Base-by-base conservation (phyloP, 2,113 vertebrate species). In the Cercopithecus mona region DNA sequence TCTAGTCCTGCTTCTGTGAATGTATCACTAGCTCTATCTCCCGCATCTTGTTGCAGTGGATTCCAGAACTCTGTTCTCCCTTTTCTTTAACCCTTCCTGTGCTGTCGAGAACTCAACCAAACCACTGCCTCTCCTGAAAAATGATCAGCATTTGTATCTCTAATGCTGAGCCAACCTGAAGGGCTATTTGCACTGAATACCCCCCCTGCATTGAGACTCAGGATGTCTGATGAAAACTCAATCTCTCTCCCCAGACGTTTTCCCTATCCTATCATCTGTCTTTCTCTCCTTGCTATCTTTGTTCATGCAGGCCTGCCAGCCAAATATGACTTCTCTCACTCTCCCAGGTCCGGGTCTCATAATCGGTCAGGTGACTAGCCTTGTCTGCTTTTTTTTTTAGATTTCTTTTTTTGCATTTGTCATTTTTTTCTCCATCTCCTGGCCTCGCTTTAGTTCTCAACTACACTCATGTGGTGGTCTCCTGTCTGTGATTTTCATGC, bases 121-220 rank as follows among this genome's bases (percentile, higher is more conserved):
- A 8, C 5, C 14, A 10, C 30, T 10, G 5, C 13, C 35, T 8
- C 3, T 72, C 1, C 0, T 0, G 3, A 0, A 84, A 18, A 9
- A 8, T 7, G 13, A 32, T 3, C 20, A n/a, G 32, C 6, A 43
- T 25, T 72, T 32, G 27, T 6, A 25, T 6, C 7, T 9, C 27
- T 23, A 43, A 14, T 4, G 14, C 40, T 23, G 11, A 75, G 25
- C n/a, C 23, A 12, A 13, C 27, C n/a, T n/a, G 10, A n/a, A 70
- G 18, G 5, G 9, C 22, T n/a, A 23, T 14, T 1, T 35, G 17
- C 30, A 10, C 35, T 14, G 11, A 55, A 6, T 3, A 2, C 25
- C 16, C 50, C 22, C 6, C 2, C n/a, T 52, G 8, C 6, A 16
- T 10, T 23, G n/a, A 8, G 30, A 76, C 40, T 68, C 50, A 30